Evolutionary conservation across 2,113 vertebrate genomes (phyloP).

Genomic region (Coryphaenoides rupestris): DNA sequence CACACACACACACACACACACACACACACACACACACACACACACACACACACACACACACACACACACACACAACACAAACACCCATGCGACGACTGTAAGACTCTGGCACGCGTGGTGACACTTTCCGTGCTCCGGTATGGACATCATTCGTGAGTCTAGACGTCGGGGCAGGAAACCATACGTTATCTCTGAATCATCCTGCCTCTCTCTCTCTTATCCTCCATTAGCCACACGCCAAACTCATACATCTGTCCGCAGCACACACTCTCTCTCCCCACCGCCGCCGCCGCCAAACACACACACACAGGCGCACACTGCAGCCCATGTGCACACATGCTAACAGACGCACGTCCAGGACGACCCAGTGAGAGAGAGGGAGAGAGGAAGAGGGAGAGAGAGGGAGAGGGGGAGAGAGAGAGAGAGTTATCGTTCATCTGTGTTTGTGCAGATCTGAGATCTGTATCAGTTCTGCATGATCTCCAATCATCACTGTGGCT

Average conservation of each 20-base stretch:
- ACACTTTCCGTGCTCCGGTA: constrained; percentile 33
- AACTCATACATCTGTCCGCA: constrained; percentile 40
- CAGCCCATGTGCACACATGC: constrained; percentile 8
- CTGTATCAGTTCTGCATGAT: constrained; percentile 61
- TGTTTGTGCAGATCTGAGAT: constrained; percentile 69
- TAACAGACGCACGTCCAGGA: constrained; percentile 6
- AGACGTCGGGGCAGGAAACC: constrained; percentile 53
- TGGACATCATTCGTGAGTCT: constrained; percentile 45
- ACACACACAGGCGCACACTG: constrained; percentile 19
- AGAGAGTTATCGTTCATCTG: constrained; percentile 60
- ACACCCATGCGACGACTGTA: not conserved
- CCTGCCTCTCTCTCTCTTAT: constrained; percentile 44
- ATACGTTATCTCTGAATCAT: constrained; percentile 49
- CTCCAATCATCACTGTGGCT: constrained; percentile 63
- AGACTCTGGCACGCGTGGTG: constrained; percentile 18
- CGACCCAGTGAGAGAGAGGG: too few species aligned
- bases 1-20: constrained; percentile 22
- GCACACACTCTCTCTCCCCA: constrained; percentile 12
- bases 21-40: constrained; percentile 6
- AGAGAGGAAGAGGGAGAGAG: too few species aligned
- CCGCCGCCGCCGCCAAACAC: constrained; percentile 21
- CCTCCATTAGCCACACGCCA: constrained; percentile 24
- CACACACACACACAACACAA: not conserved
- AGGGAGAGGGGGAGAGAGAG: not conserved
- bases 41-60: constrained; percentile 7